A percentile compares a stretch with the other conserved stretches of the same genome.
Conservation (phyloP, 2,113 vertebrate genomes). For the Pyrgilauda ruficollis region DNA sequence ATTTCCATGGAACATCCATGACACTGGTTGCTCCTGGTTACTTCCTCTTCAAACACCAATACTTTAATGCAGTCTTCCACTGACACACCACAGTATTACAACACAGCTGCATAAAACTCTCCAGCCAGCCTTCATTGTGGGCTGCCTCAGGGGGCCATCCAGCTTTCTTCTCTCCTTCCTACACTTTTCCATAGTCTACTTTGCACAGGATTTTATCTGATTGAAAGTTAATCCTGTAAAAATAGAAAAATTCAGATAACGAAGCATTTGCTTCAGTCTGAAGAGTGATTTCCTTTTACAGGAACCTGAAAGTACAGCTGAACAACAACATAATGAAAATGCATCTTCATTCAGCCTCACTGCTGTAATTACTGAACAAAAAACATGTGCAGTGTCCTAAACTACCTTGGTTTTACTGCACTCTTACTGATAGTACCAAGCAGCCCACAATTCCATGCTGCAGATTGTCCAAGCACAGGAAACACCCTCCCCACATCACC, state of each 20-base stretch:
- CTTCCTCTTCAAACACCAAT: neutral
- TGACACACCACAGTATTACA: neutral
- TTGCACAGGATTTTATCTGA: neutral
- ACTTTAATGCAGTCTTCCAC: neutral
- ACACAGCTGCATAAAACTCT: neutral
- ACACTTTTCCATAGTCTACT: neutral
- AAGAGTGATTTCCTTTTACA: neutral
- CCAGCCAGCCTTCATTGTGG: neutral
- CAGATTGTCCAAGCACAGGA: neutral
- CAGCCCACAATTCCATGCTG: neutral
- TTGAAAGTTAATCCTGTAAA: neutral
- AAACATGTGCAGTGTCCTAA: neutral
- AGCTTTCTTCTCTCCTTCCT: neutral
- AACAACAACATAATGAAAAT: neutral
- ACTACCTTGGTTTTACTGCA: neutral
- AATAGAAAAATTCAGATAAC: neutral
- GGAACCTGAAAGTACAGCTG: neutral
- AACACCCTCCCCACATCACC: neutral
- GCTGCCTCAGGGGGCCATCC: neutral
- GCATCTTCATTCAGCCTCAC: neutral
- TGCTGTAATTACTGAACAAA: neutral
- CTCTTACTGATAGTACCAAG: neutral
- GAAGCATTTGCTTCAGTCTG: neutral
- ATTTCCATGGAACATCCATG: neutral
- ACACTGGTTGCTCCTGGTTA: neutral